A percentile compares a stretch with the other conserved stretches of the same genome.
Conservation (phyloP, 2,113 vertebrate species). For the Triplophysa siluroides region DNA sequence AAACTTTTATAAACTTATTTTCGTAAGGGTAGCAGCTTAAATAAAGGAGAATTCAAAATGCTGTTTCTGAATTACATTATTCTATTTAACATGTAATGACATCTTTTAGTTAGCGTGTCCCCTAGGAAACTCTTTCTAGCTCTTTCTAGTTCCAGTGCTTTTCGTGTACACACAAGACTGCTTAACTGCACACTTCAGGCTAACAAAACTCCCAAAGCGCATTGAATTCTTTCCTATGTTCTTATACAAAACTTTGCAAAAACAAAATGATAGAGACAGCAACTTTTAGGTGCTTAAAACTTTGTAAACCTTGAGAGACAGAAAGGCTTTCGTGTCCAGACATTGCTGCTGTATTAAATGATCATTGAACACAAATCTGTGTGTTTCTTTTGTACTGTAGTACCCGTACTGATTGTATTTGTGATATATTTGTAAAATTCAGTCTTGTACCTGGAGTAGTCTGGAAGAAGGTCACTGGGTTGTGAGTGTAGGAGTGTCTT, state of each 20-base stretch:
- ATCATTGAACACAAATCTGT: not conserved
- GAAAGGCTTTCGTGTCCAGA: not conserved
- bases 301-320: not conserved
- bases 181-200: constrained; percentile 19
- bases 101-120: not conserved
- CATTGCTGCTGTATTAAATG: not conserved
- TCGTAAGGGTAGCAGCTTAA: too few species aligned
- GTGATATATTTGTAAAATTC: not conserved
- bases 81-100: not conserved
- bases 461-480: constrained; percentile 73
- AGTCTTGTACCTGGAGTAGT: constrained; percentile 74
- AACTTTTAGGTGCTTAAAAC: constrained; percentile 14
- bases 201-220: constrained; percentile 20
- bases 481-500: constrained; percentile 75
- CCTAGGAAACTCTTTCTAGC: not conserved
- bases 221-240: not conserved
- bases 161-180: not conserved
- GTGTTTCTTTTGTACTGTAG: not conserved
- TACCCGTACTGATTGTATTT: not conserved
- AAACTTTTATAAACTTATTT: too few species aligned
- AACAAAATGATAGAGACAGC: not conserved
- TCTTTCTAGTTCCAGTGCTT: too few species aligned
- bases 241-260: constrained; percentile 13
- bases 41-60: not conserved
- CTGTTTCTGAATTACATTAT: not conserved